These are phyloP conservation scores for Drosophila pandora DNA, from an alignment of 1,140 invertebrate species.

Conservation along the genomic window DNA sequence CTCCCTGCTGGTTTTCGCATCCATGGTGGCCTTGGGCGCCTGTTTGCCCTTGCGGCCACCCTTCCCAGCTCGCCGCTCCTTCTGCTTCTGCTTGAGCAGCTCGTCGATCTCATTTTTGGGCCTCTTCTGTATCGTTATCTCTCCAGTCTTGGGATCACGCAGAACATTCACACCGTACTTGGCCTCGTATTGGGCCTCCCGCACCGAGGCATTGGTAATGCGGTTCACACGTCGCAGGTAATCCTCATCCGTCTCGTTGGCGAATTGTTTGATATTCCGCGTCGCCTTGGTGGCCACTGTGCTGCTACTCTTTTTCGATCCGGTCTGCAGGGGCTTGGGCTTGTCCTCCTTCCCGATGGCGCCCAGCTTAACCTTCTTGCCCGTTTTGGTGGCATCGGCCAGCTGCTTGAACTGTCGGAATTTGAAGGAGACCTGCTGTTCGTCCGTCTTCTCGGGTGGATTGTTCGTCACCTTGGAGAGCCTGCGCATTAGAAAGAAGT, in stretches of 20 bases:
- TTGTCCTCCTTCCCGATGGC: conserved; percentile 65
- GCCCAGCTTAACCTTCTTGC: conserved; percentile 63
- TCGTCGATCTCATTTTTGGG: conserved; percentile 84
- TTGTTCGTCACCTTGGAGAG: conserved; percentile 77
- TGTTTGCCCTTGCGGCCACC: conserved; percentile 59
- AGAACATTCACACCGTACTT: conserved; percentile 85
- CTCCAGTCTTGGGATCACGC: conserved; percentile 84
- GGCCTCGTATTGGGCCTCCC: conserved; percentile 85
- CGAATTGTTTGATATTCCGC: conserved; percentile 77
- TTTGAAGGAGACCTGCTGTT: conserved; percentile 72
- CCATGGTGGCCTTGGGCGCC: conserved; percentile 63
- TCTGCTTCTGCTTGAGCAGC: conserved; percentile 81
- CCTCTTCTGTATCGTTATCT: conserved; percentile 84
- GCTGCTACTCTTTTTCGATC: conserved; percentile 2
- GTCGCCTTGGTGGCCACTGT: conserved; percentile 18
- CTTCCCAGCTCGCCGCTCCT: conserved; percentile 81
- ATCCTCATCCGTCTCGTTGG: conserved; percentile 83
- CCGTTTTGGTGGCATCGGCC: conserved; percentile 64
- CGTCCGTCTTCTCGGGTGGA: conserved; percentile 68
- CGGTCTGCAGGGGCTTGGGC: conserved; percentile 30
- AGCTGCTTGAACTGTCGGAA: conserved; percentile 74
- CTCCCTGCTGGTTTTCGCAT: conserved; percentile 84
- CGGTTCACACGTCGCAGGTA: conserved; percentile 85
- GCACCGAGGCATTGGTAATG: conserved; percentile 84
- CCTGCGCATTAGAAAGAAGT: conserved; percentile 33